These are phyloP conservation scores for Setophaga kirtlandii DNA, from an alignment of 2,113 vertebrate species.

Conservation along the genomic window DNA sequence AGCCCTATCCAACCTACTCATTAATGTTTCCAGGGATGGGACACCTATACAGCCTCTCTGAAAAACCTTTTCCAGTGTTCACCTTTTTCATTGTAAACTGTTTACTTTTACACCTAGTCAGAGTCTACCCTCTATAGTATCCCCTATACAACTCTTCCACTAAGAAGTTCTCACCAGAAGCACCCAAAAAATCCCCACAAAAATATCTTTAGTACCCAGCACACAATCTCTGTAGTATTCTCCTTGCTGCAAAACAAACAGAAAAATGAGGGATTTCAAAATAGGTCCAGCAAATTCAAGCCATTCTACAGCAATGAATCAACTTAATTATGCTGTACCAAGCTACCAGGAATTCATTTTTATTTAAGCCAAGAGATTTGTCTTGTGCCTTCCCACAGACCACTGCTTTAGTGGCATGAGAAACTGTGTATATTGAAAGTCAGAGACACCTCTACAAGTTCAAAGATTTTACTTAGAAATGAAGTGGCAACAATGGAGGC, in stretches of 20 bases:
- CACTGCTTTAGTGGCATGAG: neutral
- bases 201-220: neutral
- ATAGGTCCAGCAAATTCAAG: neutral
- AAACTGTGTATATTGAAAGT: accelerated
- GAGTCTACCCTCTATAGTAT: neutral
- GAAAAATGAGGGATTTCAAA: neutral
- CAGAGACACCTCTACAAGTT: neutral
- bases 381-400: neutral
- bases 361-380: neutral
- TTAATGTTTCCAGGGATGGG: neutral
- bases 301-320: neutral
- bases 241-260: neutral
- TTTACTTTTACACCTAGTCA: neutral
- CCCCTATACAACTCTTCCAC: neutral
- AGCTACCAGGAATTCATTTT: neutral
- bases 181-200: neutral
- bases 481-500: neutral
- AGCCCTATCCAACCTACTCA: neutral
- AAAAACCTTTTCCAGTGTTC: neutral
- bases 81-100: neutral
- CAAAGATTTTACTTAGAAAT: neutral
- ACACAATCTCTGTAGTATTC: neutral
- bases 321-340: neutral
- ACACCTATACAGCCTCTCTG: neutral
- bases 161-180: neutral